Evolutionary conservation across 2,113 vertebrate species (phyloP).

Genomic region (Lanius collurio): DNA sequence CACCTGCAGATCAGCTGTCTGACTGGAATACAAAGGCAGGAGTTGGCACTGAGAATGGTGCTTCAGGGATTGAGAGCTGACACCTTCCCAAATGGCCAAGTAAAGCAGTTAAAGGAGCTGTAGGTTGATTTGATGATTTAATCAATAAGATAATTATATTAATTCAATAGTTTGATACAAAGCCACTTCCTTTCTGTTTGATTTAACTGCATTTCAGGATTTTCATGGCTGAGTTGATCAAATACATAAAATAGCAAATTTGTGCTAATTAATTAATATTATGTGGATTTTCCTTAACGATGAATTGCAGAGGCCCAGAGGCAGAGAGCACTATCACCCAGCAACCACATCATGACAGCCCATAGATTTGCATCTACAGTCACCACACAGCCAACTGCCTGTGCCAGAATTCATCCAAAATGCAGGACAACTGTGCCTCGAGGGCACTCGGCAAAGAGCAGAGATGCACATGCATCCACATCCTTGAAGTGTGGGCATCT

Average conservation of each 20-base stretch:
- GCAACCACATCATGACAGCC: not conserved
- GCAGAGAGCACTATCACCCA: not conserved
- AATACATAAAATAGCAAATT: constrained; percentile 9
- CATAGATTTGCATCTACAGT: not conserved
- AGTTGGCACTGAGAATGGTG: not conserved
- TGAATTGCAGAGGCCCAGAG: not conserved
- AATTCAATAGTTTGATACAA: constrained; percentile 44
- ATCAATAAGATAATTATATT: constrained; percentile 59
- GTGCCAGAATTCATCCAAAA: not conserved
- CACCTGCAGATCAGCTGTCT: not conserved
- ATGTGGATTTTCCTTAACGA: not conserved
- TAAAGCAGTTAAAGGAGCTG: constrained; percentile 17
- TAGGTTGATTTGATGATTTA: constrained; percentile 54
- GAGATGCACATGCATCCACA: not conserved
- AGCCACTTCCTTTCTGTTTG: constrained; percentile 54
- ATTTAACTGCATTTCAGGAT: constrained; percentile 42
- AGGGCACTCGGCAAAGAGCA: not conserved
- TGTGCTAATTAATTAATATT: constrained; percentile 33
- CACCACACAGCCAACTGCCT: not conserved
- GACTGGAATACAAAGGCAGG: constrained; percentile 9
- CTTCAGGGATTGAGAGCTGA: not conserved
- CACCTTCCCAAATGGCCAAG: not conserved
- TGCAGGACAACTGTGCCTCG: rapidly evolving
- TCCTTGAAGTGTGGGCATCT: not conserved
- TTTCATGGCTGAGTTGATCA: constrained; percentile 34